Evolutionary conservation across 2,113 vertebrate genomes (phyloP).

Genomic region (Peromyscus polionotus): DNA sequence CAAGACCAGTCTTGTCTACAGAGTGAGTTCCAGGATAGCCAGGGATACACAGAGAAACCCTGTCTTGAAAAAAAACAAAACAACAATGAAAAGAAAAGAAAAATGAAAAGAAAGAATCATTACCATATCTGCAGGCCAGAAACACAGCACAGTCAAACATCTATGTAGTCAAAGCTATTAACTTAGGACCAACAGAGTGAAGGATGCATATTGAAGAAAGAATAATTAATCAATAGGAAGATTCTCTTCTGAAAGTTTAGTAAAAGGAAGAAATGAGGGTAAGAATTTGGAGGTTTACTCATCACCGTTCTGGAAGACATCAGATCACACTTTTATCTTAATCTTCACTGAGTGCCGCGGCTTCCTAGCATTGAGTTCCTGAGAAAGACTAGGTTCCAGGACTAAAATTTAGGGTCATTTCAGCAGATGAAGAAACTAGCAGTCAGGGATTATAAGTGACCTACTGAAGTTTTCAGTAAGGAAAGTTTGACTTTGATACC

Average conservation of each 20-base stretch:
- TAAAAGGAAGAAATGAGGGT: neutral
- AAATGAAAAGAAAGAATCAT: neutral
- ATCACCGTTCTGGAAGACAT: neutral
- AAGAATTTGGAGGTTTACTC: neutral
- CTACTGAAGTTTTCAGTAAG: neutral
- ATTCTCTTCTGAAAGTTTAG: conserved; percentile 1
- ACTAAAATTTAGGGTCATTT: neutral
- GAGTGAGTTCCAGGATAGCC: neutral
- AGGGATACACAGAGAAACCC: neutral
- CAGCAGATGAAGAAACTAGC: conserved; percentile 6
- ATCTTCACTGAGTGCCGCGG: neutral
- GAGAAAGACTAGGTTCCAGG: neutral
- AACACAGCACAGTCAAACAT: neutral
- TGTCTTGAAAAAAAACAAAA: neutral
- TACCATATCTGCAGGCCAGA: neutral
- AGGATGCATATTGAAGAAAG: neutral
- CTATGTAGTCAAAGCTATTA: neutral
- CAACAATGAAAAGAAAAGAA: neutral
- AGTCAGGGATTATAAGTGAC: neutral
- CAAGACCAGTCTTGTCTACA: neutral
- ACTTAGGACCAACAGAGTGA: neutral
- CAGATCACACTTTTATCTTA: neutral
- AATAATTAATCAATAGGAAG: neutral
- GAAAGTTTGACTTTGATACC: neutral
- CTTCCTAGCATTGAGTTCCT: neutral